phyloP scores from a whole-genome alignment of 2,888 invertebrate species.

The Odontocerum albicorne region DNA sequence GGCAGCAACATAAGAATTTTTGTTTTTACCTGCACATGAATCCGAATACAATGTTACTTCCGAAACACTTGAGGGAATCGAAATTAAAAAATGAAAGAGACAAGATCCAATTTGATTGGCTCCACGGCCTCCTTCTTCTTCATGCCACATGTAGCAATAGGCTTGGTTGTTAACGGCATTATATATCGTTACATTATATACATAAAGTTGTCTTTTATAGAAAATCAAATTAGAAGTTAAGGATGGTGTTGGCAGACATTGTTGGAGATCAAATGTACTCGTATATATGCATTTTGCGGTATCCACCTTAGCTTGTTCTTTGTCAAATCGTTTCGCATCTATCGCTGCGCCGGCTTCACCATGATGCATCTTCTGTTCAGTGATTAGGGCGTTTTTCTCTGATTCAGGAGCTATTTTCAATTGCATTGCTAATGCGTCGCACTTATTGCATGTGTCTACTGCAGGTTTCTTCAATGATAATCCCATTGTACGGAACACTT shows the following conservation, averaged over 20 bases:
- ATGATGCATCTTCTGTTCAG: no score
- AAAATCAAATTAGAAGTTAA: conserved; percentile 39
- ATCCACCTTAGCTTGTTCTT: conserved; percentile 2
- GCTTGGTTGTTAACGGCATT: conserved; percentile 33
- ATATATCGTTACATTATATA: conserved; percentile 40
- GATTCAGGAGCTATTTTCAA: no score
- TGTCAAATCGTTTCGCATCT: no score
- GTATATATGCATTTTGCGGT: background rate
- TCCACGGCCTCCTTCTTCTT: conserved; percentile 37
- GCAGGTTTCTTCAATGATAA: no score
- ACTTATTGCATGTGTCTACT: no score
- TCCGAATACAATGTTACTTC: background rate
- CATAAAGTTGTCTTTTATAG: conserved; percentile 41
- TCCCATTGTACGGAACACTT: no score
- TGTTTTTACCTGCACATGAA: conserved; percentile 3
- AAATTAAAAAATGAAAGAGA: conserved; percentile 32
- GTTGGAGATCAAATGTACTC: conserved; percentile 37
- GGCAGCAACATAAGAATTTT: conserved; percentile 12
- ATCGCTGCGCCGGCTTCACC: no score
- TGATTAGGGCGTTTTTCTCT: no score
- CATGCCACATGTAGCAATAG: conserved; percentile 40
- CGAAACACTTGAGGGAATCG: conserved; percentile 7
- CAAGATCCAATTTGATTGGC: conserved; percentile 39
- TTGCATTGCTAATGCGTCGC: no score
- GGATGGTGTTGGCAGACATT: conserved; percentile 39